These are phyloP conservation scores for Agrotis segetum DNA, from an alignment of 2,888 invertebrate genomes.

Conservation along the genomic window DNA sequence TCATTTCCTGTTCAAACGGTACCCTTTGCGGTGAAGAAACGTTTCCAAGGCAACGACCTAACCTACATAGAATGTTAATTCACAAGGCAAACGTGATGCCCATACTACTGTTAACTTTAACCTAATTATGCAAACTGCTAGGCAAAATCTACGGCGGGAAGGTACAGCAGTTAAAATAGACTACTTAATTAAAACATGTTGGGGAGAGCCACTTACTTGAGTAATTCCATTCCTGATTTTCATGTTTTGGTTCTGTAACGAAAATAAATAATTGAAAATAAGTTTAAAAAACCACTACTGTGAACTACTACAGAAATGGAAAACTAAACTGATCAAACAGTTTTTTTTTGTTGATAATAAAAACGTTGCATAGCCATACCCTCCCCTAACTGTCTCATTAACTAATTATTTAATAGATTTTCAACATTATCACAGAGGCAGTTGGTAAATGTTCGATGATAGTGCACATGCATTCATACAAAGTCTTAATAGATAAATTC, in stretches of 20 bases:
- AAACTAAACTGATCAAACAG: too few species aligned
- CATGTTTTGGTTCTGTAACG: conserved; percentile 36
- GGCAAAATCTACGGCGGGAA: conserved; percentile 24
- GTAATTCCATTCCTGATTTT: conserved; percentile 64
- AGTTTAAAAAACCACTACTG: too few species aligned
- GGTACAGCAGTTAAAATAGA: conserved; percentile 15
- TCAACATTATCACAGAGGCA: too few species aligned
- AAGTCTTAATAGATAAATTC: too few species aligned
- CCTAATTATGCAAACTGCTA: conserved; percentile 32
- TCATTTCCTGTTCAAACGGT: conserved; percentile 7
- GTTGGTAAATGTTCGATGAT: too few species aligned
- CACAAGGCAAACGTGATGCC: conserved; percentile 19
- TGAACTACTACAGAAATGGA: too few species aligned
- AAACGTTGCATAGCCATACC: too few species aligned
- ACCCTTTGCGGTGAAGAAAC: background rate
- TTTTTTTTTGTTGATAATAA: too few species aligned
- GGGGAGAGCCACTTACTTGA: conserved; percentile 62
- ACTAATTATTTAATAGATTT: too few species aligned
- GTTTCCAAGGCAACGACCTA: background rate
- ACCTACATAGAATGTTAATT: conserved; percentile 29
- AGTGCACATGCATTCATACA: too few species aligned
- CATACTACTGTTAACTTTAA: conserved; percentile 12
- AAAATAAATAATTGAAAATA: conserved; percentile 8
- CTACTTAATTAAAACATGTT: conserved; percentile 14
- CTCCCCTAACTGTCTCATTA: too few species aligned